These are phyloP conservation scores for Chromis chromis DNA, from an alignment of 2,797 vertebrate genomes.

Conservation along the genomic window DNA sequence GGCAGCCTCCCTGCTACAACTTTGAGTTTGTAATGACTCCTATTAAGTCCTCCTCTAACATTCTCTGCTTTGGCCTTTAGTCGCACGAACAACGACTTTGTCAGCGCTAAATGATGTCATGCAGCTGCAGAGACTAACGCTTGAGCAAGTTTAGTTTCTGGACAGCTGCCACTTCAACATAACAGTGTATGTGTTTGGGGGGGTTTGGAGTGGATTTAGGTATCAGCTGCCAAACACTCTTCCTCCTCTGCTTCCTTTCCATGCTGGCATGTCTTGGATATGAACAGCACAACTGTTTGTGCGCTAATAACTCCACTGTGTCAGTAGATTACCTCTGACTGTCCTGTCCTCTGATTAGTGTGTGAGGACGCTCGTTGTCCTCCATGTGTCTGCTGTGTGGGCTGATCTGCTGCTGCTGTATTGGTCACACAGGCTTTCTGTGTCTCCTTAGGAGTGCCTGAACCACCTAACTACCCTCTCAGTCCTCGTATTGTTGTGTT, in stretches of 20 bases:
- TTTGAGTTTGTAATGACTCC: constrained; percentile 16
- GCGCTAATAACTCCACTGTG: constrained; percentile 14
- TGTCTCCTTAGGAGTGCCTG: constrained; percentile 83
- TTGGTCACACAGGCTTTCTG: constrained; percentile 80
- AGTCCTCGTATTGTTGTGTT: constrained; percentile 88
- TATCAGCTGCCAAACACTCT: constrained; percentile 76
- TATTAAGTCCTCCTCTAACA: constrained; percentile 11
- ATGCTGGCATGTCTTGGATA: constrained; percentile 59
- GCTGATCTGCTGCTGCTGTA: constrained; percentile 67
- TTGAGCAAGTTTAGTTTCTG: constrained; percentile 41
- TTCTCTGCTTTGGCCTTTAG: constrained; percentile 20
- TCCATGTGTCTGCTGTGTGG: constrained; percentile 51
- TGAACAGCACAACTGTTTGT: constrained; percentile 48
- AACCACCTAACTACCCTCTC: constrained; percentile 85
- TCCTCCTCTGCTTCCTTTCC: constrained; percentile 77
- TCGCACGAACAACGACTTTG: neutral
- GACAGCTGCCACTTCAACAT: constrained; percentile 42
- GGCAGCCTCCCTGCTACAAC: neutral
- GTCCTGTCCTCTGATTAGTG: constrained; percentile 48
- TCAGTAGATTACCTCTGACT: constrained; percentile 18
- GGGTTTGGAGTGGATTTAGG: constrained; percentile 24
- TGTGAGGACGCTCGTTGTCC: constrained; percentile 41
- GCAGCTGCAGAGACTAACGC: constrained; percentile 30
- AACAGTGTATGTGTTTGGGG: constrained; percentile 28
- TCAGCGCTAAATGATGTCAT: constrained; percentile 52